These are phyloP conservation scores for Limonius californicus DNA, from an alignment of 1,140 invertebrate genomes.

Conservation along the genomic window DNA sequence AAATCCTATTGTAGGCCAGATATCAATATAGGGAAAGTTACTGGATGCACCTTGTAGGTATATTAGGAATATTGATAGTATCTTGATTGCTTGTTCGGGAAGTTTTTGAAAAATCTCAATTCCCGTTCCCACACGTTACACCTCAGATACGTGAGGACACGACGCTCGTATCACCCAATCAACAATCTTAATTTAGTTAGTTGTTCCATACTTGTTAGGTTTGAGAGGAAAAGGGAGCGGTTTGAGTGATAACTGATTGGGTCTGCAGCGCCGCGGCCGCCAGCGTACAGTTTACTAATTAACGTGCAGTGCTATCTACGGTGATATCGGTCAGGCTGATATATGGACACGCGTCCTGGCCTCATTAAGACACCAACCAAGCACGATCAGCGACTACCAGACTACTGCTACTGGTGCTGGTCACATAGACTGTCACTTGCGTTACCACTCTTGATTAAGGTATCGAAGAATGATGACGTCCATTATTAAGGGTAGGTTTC, in stretches of 20 bases:
- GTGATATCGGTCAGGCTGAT: conserved; percentile 34
- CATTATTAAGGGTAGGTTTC: conserved; percentile 22
- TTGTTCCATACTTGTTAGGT: not conserved
- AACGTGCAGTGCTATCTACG: conserved; percentile 34
- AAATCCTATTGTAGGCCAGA: too few relatives aligned
- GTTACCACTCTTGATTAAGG: conserved; percentile 24
- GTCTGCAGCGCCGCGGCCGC: conserved; percentile 30
- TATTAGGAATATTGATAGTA: not conserved
- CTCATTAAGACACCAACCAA: conserved; percentile 41
- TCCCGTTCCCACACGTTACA: conserved; percentile 24
- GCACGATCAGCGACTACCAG: conserved; percentile 32
- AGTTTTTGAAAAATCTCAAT: conserved; percentile 15
- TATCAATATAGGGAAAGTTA: too few relatives aligned
- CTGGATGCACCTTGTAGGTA: too few relatives aligned
- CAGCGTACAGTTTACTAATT: conserved; percentile 39
- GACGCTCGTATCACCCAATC: conserved; percentile 19
- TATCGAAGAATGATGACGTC: conserved; percentile 19
- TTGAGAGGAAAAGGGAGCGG: not conserved
- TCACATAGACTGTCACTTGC: conserved; percentile 19
- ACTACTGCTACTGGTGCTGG: conserved; percentile 20
- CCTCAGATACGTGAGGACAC: conserved; percentile 21
- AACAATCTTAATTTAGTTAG: conserved; percentile 22
- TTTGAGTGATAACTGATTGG: conserved; percentile 31
- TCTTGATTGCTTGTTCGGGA: not conserved
- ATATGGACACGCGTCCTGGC: conserved; percentile 38